Percentiles rank a stretch among this genome's conserved stretches.
Conservation (phyloP, 1,140 invertebrate species). For the Drosophila takahashii region DNA sequence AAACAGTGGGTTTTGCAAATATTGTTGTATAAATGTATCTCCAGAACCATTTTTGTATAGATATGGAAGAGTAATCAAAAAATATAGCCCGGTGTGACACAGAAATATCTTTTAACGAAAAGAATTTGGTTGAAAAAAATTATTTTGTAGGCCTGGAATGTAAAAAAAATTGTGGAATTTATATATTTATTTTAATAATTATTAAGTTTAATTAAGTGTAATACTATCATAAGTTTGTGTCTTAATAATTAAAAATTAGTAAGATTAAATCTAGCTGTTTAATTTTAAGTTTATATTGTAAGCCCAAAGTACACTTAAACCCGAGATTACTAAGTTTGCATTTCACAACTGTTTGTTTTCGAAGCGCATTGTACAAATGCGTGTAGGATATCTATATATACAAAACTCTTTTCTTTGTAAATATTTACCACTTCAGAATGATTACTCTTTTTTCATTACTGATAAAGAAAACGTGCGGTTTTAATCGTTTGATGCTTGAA, state of each 20-base stretch:
- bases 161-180: too few relatives aligned
- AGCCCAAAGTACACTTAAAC: background rate
- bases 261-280: background rate
- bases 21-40: background rate
- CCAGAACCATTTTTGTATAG: too few relatives aligned
- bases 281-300: background rate
- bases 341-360: background rate
- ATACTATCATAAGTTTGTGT: too few relatives aligned
- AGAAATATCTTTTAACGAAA: too few relatives aligned
- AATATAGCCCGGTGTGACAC: too few relatives aligned
- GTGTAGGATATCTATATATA: background rate
- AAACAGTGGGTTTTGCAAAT: background rate
- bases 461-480: slow-evolving; percentile 31
- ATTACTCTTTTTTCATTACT: slow-evolving; percentile 10
- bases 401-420: slow-evolving; percentile 11
- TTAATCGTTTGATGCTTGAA: slow-evolving; percentile 11
- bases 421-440: slow-evolving; percentile 28
- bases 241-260: too few relatives aligned
- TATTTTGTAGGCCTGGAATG: too few relatives aligned
- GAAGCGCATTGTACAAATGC: background rate
- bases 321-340: background rate
- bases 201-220: too few relatives aligned
- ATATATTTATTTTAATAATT: too few relatives aligned
- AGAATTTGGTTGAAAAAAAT: too few relatives aligned
- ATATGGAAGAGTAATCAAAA: too few relatives aligned